phyloP scores from a whole-genome alignment of 1,140 invertebrate genomes.

The Hormaphis cornu region DNA sequence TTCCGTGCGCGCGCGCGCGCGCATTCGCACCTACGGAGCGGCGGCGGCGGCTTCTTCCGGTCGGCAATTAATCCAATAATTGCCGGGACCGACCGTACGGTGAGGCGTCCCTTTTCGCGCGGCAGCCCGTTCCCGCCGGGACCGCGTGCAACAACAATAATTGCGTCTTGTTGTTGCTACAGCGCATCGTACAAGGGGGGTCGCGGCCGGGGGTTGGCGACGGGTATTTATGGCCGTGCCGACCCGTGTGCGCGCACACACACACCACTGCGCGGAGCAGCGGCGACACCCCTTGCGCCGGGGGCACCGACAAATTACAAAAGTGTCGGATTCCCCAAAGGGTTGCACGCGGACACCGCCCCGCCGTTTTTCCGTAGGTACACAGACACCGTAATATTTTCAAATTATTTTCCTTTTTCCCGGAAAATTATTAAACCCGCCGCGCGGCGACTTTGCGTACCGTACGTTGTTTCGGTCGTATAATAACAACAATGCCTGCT shows the following conservation, averaged over 20 bases:
- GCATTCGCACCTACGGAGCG: constrained; percentile 12
- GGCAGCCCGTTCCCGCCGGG: background rate
- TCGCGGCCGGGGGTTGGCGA: background rate
- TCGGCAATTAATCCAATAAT: constrained; percentile 30
- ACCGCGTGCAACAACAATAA: background rate
- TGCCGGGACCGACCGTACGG: background rate
- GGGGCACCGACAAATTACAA: constrained; percentile 1
- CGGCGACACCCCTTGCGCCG: background rate
- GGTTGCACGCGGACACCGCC: background rate
- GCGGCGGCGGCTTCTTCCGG: background rate
- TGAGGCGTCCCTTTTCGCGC: background rate
- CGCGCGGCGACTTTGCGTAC: too few species aligned
- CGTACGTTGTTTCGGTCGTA: too few species aligned
- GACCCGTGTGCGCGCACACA: too few species aligned
- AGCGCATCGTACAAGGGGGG: background rate
- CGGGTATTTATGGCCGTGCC: too few species aligned
- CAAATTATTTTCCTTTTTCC: constrained; percentile 22
- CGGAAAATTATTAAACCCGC: too few species aligned
- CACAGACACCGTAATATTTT: constrained; percentile 14
- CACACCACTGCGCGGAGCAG: too few species aligned
- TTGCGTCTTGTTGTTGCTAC: background rate
- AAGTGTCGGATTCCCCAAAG: constrained; percentile 19
- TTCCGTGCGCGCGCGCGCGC: background rate
- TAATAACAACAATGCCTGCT: too few species aligned
- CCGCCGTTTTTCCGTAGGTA: background rate